Evolutionary conservation across 2,797 vertebrate genomes (phyloP), one percentile per base, ranked within the genome.

Genomic region (Fratercula arctica): DNA sequence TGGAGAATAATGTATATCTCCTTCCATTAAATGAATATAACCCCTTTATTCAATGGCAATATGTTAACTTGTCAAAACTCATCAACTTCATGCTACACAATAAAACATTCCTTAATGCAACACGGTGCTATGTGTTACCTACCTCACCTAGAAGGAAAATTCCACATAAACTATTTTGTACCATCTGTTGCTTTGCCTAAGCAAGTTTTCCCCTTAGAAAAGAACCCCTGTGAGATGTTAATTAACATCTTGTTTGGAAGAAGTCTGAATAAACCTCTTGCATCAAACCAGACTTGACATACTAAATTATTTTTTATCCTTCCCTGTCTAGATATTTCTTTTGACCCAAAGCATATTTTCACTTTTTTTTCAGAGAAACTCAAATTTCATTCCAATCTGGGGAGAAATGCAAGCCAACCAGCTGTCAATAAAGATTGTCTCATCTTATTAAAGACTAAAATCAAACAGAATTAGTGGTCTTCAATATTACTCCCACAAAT

Each of bases 11-110:
- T 2, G 2, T 45, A 2, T 23, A 60, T 39, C 46, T 77, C 60
- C 31, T 93, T 89, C 59, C 39, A 29, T 69, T 73, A 82, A 82
- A 59, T 43, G 19, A 86, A 53, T 50, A 4, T 43, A 91, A 87
- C 63, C 88, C 24, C 33, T 93, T 82, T 67, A 73, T 90, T 92
- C 61, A 67, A 63, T 37, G 3, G 9, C 73, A 91, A 26, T 81
- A 78, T 29, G 59, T 66, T 95, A 37, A 83, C 76, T 85, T 89
- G 83, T 87, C 83, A 82, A 88, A 95, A 63, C 12, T 72, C 67
- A 78, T 79, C 46, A 74, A 46, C 33, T 33, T 86, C 60, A 46
- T 26, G 15, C 60, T 48, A 25, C 35, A 45, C 60, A 81, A 46
- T 29, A 53, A 56, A 77, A 54, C 56, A 68, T 45, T 75, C 7